Conservation (phyloP, 1,140 invertebrate genomes). For the Apis dorsata region DNA sequence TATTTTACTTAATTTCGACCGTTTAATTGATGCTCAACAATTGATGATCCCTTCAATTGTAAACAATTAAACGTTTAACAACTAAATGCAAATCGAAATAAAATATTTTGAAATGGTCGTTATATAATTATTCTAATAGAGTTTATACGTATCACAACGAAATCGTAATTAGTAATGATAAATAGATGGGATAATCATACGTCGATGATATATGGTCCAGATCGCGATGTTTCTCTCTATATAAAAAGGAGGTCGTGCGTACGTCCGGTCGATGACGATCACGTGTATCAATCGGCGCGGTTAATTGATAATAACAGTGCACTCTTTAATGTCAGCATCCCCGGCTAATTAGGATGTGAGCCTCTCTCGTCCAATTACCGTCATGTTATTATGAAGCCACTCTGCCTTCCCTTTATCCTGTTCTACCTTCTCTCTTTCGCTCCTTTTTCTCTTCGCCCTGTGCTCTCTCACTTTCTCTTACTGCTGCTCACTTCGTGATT, state of each 20-base stretch:
- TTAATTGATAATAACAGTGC: conserved; percentile 74
- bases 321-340: conserved; percentile 70
- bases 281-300: conserved; percentile 69
- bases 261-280: conserved; percentile 50
- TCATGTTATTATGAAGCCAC: conserved; percentile 67
- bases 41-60: no score
- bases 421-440: conserved; percentile 23
- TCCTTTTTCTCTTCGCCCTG: not conserved
- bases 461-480: not conserved
- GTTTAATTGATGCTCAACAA: no score
- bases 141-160: not conserved
- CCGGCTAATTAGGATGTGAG: conserved; percentile 69
- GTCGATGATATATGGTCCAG: not conserved
- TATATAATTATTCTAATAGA: not conserved
- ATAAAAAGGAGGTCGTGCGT: conserved; percentile 38
- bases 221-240: conserved; percentile 33
- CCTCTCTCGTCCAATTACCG: conserved; percentile 66
- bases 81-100: no score
- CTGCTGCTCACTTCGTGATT: not conserved
- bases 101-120: no score
- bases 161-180: not conserved
- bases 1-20: no score
- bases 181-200: not conserved
- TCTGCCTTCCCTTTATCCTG: conserved; percentile 64
- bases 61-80: no score